These are phyloP conservation scores for Agonopterix heracliana DNA, from an alignment of 2,888 invertebrate genomes.

Conservation along the genomic window DNA sequence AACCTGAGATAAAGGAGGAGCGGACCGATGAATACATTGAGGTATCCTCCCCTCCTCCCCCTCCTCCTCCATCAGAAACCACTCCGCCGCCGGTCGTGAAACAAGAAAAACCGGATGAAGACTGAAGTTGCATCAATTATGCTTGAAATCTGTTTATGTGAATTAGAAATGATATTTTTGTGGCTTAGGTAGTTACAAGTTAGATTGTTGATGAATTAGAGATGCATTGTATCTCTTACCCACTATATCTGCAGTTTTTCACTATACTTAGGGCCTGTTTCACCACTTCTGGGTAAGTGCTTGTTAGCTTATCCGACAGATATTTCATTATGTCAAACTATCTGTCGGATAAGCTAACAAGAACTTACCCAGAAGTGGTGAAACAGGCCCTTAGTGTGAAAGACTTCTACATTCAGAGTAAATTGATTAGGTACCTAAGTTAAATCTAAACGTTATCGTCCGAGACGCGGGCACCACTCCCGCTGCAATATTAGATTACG, in stretches of 20 bases:
- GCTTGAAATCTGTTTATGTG: not conserved
- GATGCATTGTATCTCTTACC: not conserved
- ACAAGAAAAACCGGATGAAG: conserved; percentile 62
- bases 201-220: no score
- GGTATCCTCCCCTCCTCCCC: conserved; percentile 58
- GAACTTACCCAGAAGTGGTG: no score
- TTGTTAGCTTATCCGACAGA: no score
- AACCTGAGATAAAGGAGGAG: conserved; percentile 67
- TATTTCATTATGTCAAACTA: no score
- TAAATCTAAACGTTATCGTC: conserved; percentile 47
- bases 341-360: no score
- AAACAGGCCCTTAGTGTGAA: no score
- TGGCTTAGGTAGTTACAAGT: no score
- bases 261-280: no score
- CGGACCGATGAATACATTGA: conserved; percentile 68
- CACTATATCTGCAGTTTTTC: no score
- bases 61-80: conserved; percentile 27
- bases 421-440: conserved; percentile 3
- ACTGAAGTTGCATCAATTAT: conserved; percentile 26
- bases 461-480: conserved; percentile 46
- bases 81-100: conserved; percentile 44
- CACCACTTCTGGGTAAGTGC: no score
- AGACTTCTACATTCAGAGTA: not conserved
- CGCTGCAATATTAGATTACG: conserved; percentile 75
- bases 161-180: no score